A percentile compares a stretch with the other conserved stretches of the same genome.
Evolutionary conservation across 1,140 invertebrate genomes (phyloP).

Genomic region (Notospermus geniculatus): DNA sequence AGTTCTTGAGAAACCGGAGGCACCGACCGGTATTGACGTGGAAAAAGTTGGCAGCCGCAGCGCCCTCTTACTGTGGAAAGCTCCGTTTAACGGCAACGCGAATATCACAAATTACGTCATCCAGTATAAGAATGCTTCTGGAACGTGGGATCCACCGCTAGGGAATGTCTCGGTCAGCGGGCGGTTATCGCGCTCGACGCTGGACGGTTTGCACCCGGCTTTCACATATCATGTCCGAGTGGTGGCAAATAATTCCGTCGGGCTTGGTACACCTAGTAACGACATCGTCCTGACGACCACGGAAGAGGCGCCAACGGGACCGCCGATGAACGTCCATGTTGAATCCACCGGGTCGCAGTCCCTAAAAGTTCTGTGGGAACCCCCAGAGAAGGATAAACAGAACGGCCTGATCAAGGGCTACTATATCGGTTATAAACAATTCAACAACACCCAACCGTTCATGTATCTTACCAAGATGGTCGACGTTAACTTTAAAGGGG

Average conservation of each 20-base stretch:
- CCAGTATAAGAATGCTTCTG: constrained; percentile 36
- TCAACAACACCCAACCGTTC: constrained; percentile 48
- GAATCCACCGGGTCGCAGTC: constrained; percentile 90
- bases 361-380: constrained; percentile 90
- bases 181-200: constrained; percentile 38
- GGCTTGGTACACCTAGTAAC: constrained; percentile 85
- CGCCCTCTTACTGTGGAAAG: constrained; percentile 87
- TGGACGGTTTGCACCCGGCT: constrained; percentile 84
- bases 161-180: constrained; percentile 2
- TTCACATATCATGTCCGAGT: constrained; percentile 90
- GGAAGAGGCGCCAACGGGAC: constrained; percentile 87
- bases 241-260: constrained; percentile 92
- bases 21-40: constrained; percentile 85
- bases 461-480: constrained; percentile 44
- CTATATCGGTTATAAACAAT: constrained; percentile 78
- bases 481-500: constrained; percentile 18
- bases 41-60: constrained; percentile 86
- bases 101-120: constrained; percentile 77
- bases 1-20: constrained; percentile 79
- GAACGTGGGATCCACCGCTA: background rate
- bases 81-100: constrained; percentile 89
- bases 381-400: constrained; percentile 77
- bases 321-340: constrained; percentile 81
- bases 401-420: constrained; percentile 91
- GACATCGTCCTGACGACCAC: constrained; percentile 90